A percentile compares a stretch with the other conserved stretches of the same genome.
Conservation (phyloP, 2,888 invertebrate species). For the Gymnoscelis rufifasciata region DNA sequence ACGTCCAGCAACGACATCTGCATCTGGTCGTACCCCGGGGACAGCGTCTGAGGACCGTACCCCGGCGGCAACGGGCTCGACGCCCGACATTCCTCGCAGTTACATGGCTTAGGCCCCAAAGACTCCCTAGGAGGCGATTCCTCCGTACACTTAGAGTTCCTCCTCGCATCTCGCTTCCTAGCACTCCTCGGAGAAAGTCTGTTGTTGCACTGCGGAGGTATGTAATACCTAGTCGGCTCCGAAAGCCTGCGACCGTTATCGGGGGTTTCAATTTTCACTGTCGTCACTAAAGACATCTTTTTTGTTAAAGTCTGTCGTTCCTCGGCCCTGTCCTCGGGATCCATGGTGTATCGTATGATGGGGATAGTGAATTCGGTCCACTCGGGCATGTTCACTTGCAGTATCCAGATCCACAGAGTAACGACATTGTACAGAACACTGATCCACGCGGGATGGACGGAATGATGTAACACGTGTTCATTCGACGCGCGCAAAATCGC, state of each 20-base stretch:
- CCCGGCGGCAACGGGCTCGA: constrained; percentile 75
- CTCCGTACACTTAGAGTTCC: constrained; percentile 53
- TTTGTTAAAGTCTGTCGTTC: constrained; percentile 59
- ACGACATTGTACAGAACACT: constrained; percentile 25
- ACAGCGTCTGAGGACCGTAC: constrained; percentile 65
- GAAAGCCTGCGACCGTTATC: constrained; percentile 62
- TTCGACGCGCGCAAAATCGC: constrained; percentile 19
- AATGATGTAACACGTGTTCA: constrained; percentile 20
- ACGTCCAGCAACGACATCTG: constrained; percentile 87
- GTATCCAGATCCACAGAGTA: constrained; percentile 20
- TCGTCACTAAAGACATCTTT: constrained; percentile 67
- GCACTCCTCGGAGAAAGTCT: constrained; percentile 68
- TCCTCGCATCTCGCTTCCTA: constrained; percentile 59
- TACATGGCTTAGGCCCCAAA: constrained; percentile 64
- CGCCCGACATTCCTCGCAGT: constrained; percentile 71
- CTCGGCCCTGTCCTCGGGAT: constrained; percentile 58
- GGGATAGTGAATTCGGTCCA: constrained; percentile 73
- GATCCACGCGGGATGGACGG: constrained; percentile 6
- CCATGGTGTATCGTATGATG: constrained; percentile 72
- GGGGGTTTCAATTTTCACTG: constrained; percentile 70
- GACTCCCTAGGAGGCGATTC: constrained; percentile 49
- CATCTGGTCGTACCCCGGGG: constrained; percentile 88
- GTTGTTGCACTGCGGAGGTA: constrained; percentile 72
- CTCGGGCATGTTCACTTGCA: constrained; percentile 69
- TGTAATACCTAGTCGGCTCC: constrained; percentile 65